Conservation (phyloP, 35 echinoderm and acorn worm genomes). For the Ptychodera flava region DNA sequence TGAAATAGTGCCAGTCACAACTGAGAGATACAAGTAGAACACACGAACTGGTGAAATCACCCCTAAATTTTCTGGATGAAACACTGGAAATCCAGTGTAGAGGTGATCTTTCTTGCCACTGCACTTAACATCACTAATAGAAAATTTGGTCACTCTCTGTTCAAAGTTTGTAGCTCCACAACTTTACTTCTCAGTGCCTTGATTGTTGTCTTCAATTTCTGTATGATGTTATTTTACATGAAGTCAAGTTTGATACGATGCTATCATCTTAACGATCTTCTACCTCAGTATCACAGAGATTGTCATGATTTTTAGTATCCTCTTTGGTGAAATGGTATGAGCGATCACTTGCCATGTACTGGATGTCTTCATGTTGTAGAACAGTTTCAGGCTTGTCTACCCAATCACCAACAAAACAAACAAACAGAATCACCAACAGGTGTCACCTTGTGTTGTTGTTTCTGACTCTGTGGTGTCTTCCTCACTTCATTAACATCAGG, state of each 20-base stretch:
- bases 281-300: background rate
- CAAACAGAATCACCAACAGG: background rate
- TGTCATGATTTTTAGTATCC: no score
- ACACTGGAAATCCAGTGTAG: background rate
- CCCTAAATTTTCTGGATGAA: no score
- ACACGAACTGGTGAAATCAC: no score
- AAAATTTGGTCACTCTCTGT: background rate
- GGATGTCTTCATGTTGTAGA: background rate
- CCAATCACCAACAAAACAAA: background rate
- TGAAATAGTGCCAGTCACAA: no score
- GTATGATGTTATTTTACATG: background rate
- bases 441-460: background rate
- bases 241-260: background rate
- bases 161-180: background rate
- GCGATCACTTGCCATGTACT: background rate
- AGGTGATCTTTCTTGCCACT: background rate
- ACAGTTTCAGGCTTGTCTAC: background rate
- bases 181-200: background rate
- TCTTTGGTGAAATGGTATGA: background rate
- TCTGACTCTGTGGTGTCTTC: background rate
- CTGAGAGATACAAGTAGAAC: no score
- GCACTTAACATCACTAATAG: background rate
- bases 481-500: background rate
- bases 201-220: background rate
- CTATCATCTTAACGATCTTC: background rate